Evolutionary conservation across 2,113 vertebrate genomes (phyloP).

Genomic region (Microcebus griseorufus): DNA sequence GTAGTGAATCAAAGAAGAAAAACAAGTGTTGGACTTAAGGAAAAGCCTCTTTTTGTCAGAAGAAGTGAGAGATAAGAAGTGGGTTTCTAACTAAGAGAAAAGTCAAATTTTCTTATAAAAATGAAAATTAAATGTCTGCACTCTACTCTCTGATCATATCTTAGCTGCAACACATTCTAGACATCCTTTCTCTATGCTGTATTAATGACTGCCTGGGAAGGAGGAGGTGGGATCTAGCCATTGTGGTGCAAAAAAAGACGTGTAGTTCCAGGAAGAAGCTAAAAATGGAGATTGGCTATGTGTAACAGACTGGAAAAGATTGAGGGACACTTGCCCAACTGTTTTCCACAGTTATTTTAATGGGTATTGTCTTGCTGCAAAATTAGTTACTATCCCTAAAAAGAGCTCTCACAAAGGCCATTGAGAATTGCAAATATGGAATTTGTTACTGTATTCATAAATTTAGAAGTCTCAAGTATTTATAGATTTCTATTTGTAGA

Average conservation of each 20-base stretch:
- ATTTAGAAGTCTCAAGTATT: slow-evolving; percentile 73
- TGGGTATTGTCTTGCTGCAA: slow-evolving; percentile 1
- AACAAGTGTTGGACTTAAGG: slow-evolving; percentile 74
- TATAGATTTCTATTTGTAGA: slow-evolving; percentile 74
- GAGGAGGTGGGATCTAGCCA: background rate
- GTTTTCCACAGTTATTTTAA: slow-evolving; percentile 28
- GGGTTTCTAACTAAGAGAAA: slow-evolving; percentile 63
- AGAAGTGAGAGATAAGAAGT: slow-evolving; percentile 69
- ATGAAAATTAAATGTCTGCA: background rate
- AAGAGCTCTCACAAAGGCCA: slow-evolving; percentile 41
- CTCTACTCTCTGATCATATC: background rate
- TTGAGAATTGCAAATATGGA: slow-evolving; percentile 48
- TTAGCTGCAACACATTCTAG: background rate
- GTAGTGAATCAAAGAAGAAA: slow-evolving; percentile 56
- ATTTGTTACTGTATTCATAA: slow-evolving; percentile 70
- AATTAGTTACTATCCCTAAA: slow-evolving; percentile 30
- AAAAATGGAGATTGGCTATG: background rate
- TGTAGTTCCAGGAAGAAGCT: background rate
- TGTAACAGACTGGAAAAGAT: background rate
- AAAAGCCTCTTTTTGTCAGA: slow-evolving; percentile 71
- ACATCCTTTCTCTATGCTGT: background rate
- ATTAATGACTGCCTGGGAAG: background rate
- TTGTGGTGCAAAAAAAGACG: background rate
- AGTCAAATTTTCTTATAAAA: slow-evolving; percentile 79
- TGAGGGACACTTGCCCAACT: background rate